Base-by-base conservation (phyloP, 2,797 vertebrate species). In the Thunnus albacares region DNA sequence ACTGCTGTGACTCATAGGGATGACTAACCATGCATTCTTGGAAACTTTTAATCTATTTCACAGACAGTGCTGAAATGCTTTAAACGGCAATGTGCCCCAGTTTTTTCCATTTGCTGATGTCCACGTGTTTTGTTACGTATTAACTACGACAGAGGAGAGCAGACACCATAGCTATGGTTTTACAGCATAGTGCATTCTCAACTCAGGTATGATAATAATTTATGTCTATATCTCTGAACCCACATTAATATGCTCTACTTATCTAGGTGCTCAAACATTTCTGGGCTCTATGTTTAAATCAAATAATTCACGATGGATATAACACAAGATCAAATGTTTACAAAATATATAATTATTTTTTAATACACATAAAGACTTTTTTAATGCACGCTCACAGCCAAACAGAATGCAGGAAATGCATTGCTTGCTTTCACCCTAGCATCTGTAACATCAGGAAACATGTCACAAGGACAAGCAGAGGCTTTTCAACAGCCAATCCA, bases 391-490 rank as follows among this genome's bases (percentile, higher is more conserved):
- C 18, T 56, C 49, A 62, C 28, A 57, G 55, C 3, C 12, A 18
- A 64, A 18, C 4, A 58, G 14, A 56, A 6, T 18, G 18, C 13
- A 52, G 11, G 0, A 22, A n/a, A 70, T 12, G 10, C 30, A 24
- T 67, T 67, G 20, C 1, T 60, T 4, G 15, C 14, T 22, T 56
- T 81, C 43, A 85, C 0, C 3, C 15, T 24, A 86, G 17, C 67
- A 84, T 11, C 15, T 71, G 64, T 47, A 80, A 80, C 41, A 85
- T 33, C 33, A 94, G 51, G 18, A 87, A 79, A 60, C 71, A 69
- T 3, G 77, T 22, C 5, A 75, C 3, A 2, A 91, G 52, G 58
- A 87, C 43, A 17, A 85, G 63, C 33, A 86, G 26, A 57, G 49
- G 13, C 30, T 81, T 85, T 38, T 47, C 71, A 56, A 77, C 45